Evolutionary conservation across 30 jellyfish, hydroid and myxozoan species (phyloP).

Genomic region (Cassiopea andromeda): DNA sequence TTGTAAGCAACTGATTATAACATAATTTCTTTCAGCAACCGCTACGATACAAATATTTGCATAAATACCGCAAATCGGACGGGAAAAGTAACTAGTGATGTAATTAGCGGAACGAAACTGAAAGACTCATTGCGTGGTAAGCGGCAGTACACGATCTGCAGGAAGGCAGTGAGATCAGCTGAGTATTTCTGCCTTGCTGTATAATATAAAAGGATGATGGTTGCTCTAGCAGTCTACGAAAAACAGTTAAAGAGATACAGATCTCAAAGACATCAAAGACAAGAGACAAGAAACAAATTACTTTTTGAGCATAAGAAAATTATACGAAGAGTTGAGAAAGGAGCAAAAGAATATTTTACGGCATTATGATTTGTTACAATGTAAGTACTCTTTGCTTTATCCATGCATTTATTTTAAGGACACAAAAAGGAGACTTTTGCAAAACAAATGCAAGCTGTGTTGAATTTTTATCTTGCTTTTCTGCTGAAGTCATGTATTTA

Average conservation of each 20-base stretch:
- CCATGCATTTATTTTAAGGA: too few relatives aligned
- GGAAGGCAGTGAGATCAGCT: slow-evolving; percentile 9
- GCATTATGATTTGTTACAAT: not conserved
- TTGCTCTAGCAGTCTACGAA: not conserved
- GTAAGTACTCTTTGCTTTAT: not conserved
- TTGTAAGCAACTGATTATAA: too few relatives aligned
- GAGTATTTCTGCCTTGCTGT: not conserved
- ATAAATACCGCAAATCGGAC: not conserved
- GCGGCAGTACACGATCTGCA: not conserved
- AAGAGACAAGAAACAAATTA: too few relatives aligned
- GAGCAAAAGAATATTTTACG: not conserved
- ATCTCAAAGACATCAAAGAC: not conserved
- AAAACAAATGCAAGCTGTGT: too few relatives aligned
- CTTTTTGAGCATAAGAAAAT: too few relatives aligned
- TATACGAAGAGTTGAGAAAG: not conserved
- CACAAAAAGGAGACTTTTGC: too few relatives aligned
- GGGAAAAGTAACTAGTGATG: not conserved
- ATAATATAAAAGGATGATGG: not conserved
- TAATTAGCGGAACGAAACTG: not conserved
- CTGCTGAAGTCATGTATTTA: too few relatives aligned
- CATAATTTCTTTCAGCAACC: too few relatives aligned
- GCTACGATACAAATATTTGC: not conserved
- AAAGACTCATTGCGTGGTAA: not conserved
- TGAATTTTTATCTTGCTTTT: too few relatives aligned
- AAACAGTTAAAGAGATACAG: not conserved